Base-by-base conservation (phyloP, 2,113 vertebrate genomes). In the Oostethus manadensis region DNA sequence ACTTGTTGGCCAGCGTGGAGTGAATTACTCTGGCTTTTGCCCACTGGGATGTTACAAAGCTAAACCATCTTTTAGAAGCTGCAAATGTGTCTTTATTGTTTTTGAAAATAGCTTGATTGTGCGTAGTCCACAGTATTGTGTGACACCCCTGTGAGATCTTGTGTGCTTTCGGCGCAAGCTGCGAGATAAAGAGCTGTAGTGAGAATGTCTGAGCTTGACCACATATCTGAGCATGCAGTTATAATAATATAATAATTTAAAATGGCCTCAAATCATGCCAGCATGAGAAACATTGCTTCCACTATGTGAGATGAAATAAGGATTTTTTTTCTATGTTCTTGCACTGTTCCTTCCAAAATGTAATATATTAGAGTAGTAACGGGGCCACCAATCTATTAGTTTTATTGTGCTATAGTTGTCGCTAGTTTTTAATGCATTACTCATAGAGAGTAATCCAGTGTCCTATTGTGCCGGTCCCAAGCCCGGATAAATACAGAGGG, bases 1-100 rank as follows among this genome's bases (percentile, higher is more conserved):
- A 35, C 23, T 60, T 67, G 29, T n/a, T 48, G 22, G 53, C 53
- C 63, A 66, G 67, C 13, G 22, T 68, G 63, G 60, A n/a, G 65
- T 60, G 68, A 71, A 61, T 67, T 38, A 64, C 57, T 59, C 26
- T 60, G 35, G 64, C 46, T 71, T 63, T 62, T 68, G 63, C 64
- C 61, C 60, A 54, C 40, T 76, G 53, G 60, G 60, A 68, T 51
- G 22, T 50, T 50, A 26, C 22, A 16, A 26, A 26, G 6, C 22
- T 23, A 15, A 42, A 42, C 3, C 38, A 33, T 29, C 3, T 29
- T 29, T 29, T 29, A 29, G 3, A 29, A 29, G 26, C 10, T 40
- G 38, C 10, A 40, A 10, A 10, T 40, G 10, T 14, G 1, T 42
- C 11, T 42, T 42, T 42, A 2, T 42, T 14, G 49, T 57, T 62